These are phyloP conservation scores for Lycocorax pyrrhopterus DNA, from an alignment of 2,113 vertebrate species.

Conservation along the genomic window DNA sequence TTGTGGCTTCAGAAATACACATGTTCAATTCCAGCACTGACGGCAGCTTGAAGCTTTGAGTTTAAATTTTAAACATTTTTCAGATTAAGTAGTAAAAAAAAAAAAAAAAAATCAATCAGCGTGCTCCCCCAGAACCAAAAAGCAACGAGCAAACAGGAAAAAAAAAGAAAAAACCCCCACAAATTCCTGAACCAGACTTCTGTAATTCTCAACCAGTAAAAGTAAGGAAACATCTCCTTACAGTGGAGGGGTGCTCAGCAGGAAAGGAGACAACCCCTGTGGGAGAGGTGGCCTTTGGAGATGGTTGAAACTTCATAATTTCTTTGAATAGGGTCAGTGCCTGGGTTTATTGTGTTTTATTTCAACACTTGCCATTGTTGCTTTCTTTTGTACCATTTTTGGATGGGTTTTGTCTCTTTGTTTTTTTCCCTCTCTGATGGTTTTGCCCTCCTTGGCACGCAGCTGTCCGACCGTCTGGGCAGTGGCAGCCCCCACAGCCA, in stretches of 20 bases:
- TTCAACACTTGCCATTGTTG: slow-evolving; percentile 41
- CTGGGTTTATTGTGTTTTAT: slow-evolving; percentile 32
- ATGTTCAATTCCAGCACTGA: slow-evolving; percentile 40
- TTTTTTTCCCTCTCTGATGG: neutral
- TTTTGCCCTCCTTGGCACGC: slow-evolving; percentile 50
- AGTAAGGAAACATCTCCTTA: neutral
- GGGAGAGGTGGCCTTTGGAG: slow-evolving; percentile 4
- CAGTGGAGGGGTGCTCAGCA: neutral
- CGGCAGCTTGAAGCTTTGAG: slow-evolving; percentile 57
- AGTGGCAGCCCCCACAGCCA: neutral
- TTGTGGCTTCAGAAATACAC: slow-evolving; percentile 51
- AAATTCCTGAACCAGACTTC: neutral
- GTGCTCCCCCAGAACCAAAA: neutral
- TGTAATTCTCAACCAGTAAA: neutral
- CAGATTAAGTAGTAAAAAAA: neutral
- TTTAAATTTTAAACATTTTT: slow-evolving; percentile 44
- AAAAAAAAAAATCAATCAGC: neutral
- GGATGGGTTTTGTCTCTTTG: neutral
- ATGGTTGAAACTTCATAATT: neutral
- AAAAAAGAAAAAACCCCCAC: neutral
- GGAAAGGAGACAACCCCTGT: neutral
- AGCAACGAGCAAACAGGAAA: neutral
- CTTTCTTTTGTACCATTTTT: neutral
- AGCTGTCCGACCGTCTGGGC: neutral
- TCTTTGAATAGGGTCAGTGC: slow-evolving; percentile 12